Conservation (phyloP, 2,888 invertebrate species). For the Leptopilina syphax region DNA sequence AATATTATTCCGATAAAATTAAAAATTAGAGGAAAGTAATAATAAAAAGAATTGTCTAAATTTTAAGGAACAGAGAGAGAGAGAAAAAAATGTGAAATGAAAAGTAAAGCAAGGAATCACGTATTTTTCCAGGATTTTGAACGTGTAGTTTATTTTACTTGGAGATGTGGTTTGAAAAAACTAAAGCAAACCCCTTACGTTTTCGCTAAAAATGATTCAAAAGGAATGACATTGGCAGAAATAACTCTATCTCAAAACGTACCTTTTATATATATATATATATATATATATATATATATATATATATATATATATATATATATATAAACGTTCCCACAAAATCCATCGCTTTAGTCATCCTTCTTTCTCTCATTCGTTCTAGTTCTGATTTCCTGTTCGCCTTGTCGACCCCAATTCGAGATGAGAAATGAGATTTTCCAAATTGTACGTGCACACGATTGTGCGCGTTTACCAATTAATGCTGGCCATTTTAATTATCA, state of each 20-base stretch:
- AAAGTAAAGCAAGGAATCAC: neutral
- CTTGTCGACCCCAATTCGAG: conserved; percentile 30
- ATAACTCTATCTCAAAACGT: conserved; percentile 23
- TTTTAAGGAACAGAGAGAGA: neutral
- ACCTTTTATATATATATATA: neutral
- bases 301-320: no score
- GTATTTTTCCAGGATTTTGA: neutral
- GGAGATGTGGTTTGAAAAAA: neutral
- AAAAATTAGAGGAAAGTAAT: no score
- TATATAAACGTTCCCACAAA: conserved; percentile 4
- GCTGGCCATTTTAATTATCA: neutral
- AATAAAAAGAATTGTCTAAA: no score
- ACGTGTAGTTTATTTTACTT: neutral
- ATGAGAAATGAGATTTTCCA: conserved; percentile 23
- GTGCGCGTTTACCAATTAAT: conserved; percentile 7
- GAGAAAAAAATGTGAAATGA: neutral
- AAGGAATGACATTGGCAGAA: conserved; percentile 19
- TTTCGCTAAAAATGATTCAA: conserved; percentile 7
- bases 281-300: no score
- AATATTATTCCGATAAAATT: no score
- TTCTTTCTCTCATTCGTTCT: conserved; percentile 36
- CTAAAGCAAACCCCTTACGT: neutral
- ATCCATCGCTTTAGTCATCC: conserved; percentile 3
- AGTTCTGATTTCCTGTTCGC: conserved; percentile 39
- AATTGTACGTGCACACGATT: conserved; percentile 19